phyloP scores from a whole-genome alignment of 1,140 invertebrate genomes.

The Penaeus chinensis region DNA sequence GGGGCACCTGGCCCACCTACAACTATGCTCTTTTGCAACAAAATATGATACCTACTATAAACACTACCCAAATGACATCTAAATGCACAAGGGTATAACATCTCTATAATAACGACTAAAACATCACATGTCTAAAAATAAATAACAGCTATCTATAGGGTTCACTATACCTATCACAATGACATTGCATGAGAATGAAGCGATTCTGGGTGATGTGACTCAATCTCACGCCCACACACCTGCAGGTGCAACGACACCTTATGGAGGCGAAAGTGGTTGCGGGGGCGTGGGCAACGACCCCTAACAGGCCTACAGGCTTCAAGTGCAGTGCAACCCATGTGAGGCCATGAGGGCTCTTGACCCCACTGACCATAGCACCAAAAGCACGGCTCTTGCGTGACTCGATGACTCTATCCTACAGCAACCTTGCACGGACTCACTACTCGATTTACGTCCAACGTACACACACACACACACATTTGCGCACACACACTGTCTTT shows the following conservation, averaged over 20 bases:
- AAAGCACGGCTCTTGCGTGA: conserved; percentile 56
- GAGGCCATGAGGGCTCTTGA: conserved; percentile 42
- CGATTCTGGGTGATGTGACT: conserved; percentile 60
- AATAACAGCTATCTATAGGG: conserved; percentile 61
- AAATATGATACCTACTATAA: conserved; percentile 54
- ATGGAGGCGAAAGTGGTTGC: conserved; percentile 16
- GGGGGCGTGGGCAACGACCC: conserved; percentile 37
- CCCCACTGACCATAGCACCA: conserved; percentile 49
- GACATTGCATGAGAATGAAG: conserved; percentile 61
- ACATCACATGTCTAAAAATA: conserved; percentile 61
- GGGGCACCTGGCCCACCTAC: conserved; percentile 55
- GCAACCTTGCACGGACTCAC: conserved; percentile 57
- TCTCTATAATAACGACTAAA: conserved; percentile 58
- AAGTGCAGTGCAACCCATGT: conserved; percentile 58
- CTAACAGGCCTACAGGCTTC: conserved; percentile 42
- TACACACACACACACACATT: conserved; percentile 50
- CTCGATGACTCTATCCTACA: conserved; percentile 57
- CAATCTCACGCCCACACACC: conserved; percentile 46
- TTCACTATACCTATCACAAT: conserved; percentile 61
- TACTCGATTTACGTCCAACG: conserved; percentile 53
- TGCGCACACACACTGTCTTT: conserved; percentile 36
- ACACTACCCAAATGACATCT: conserved; percentile 58
- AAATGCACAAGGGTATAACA: conserved; percentile 61
- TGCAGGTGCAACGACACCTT: conserved; percentile 37
- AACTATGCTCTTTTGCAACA: conserved; percentile 52